Evolutionary conservation across 2,888 invertebrate genomes (phyloP).

Genomic region (Caenorhabditis sinica): DNA sequence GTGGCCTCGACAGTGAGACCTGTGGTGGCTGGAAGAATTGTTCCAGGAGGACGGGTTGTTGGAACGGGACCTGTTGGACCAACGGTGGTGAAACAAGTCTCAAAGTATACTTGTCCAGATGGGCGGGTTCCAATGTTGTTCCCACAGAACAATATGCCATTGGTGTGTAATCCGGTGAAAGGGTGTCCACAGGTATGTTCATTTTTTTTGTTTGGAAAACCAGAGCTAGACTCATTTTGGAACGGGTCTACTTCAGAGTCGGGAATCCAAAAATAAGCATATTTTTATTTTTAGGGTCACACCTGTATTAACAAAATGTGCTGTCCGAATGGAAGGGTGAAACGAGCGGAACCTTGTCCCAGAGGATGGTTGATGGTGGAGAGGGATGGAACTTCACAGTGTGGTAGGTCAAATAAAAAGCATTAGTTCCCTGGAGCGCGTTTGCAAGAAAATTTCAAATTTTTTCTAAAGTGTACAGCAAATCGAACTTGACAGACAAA

Average conservation of each 20-base stretch:
- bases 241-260: too few relatives aligned
- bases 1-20: slow-evolving; percentile 5
- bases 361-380: slow-evolving; percentile 55
- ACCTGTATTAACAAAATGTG: slow-evolving; percentile 71
- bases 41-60: slow-evolving; percentile 30
- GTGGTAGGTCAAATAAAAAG: slow-evolving; percentile 23
- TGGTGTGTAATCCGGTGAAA: slow-evolving; percentile 71
- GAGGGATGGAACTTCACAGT: slow-evolving; percentile 16
- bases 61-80: background rate
- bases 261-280: too few relatives aligned
- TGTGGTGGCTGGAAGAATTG: slow-evolving; percentile 21
- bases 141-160: slow-evolving; percentile 73
- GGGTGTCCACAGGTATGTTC: slow-evolving; percentile 74
- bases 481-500: too few relatives aligned
- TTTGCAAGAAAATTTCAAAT: background rate
- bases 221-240: too few relatives aligned
- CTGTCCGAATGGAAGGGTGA: slow-evolving; percentile 64
- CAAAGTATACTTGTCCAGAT: slow-evolving; percentile 70
- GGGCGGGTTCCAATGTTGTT: slow-evolving; percentile 73
- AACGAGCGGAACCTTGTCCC: slow-evolving; percentile 48
- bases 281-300: slow-evolving; percentile 66
- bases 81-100: background rate
- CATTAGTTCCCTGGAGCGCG: background rate
- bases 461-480: too few relatives aligned
- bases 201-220: too few relatives aligned